Conservation (phyloP, 2,797 vertebrate genomes). For the Alosa sapidissima region DNA sequence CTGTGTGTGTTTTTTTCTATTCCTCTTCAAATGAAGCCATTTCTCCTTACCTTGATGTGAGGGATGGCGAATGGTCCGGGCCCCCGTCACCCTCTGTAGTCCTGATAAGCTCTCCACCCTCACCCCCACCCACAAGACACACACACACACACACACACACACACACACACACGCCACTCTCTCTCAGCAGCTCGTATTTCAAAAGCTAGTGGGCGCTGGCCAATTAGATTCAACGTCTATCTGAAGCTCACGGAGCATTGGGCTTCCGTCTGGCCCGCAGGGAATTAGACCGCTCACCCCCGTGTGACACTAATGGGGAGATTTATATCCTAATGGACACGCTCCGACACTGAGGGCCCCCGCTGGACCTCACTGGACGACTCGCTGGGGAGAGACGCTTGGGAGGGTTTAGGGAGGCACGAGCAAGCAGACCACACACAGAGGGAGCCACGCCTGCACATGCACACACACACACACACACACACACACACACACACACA, state of each 20-base stretch:
- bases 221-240: constrained; percentile 62
- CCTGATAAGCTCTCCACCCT: neutral
- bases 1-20: neutral
- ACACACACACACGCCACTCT: neutral
- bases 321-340: constrained; percentile 57
- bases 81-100: neutral
- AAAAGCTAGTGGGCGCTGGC: constrained; percentile 65
- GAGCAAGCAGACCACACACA: neutral
- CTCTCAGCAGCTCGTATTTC: constrained; percentile 65
- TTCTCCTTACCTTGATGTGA: neutral
- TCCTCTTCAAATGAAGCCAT: constrained; percentile 1
- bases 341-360: constrained; percentile 28
- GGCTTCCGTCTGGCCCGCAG: constrained; percentile 47
- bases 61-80: neutral
- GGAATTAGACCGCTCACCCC: constrained; percentile 54
- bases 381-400: constrained; percentile 19
- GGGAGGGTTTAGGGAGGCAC: neutral
- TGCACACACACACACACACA: constrained; percentile 23
- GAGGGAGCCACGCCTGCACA: constrained; percentile 1
- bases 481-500: neutral
- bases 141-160: neutral
- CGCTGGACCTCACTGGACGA: constrained; percentile 19
- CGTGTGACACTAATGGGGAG: constrained; percentile 63
- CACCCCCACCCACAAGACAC: too few relatives aligned
- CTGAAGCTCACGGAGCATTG: constrained; percentile 49